Conservation (phyloP, 2,888 invertebrate genomes). For the Troglohyphantes excavatus region DNA sequence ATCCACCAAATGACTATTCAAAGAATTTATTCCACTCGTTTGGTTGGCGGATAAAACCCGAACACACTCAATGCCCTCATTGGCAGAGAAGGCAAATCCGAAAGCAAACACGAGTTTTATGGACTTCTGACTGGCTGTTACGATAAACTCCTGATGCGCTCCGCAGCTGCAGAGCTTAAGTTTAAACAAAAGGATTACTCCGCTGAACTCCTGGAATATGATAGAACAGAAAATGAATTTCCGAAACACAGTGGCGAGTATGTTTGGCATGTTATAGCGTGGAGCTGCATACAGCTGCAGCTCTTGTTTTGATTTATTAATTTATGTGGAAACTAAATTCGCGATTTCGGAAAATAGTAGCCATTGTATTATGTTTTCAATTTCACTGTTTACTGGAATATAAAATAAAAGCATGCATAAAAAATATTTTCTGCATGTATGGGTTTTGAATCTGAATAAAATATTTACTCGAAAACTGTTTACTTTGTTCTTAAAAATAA, state of each 20-base stretch:
- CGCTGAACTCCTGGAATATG: not conserved
- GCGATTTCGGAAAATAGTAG: too few species aligned
- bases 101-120: conserved; percentile 45
- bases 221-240: conserved; percentile 26
- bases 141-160: conserved; percentile 43
- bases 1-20: not conserved
- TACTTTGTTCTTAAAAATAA: too few species aligned
- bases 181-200: conserved; percentile 43
- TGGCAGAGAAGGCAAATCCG: conserved; percentile 9
- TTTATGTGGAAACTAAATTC: not conserved
- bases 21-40: conserved; percentile 29
- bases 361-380: too few species aligned
- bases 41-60: conserved; percentile 1
- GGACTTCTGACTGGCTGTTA: conserved; percentile 31
- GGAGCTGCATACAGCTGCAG: not conserved
- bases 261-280: not conserved
- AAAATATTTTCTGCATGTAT: too few species aligned
- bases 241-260: not conserved
- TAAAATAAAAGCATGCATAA: too few species aligned
- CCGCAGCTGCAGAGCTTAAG: not conserved
- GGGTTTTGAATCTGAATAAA: too few species aligned
- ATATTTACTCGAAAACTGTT: too few species aligned
- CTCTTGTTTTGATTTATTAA: not conserved
- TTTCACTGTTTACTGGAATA: too few species aligned
- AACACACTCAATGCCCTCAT: not conserved